A percentile compares a stretch with the other conserved stretches of the same genome.
These are phyloP conservation scores for Polyodon spathula DNA, from an alignment of 2,113 vertebrate species.

Conservation along the genomic window DNA sequence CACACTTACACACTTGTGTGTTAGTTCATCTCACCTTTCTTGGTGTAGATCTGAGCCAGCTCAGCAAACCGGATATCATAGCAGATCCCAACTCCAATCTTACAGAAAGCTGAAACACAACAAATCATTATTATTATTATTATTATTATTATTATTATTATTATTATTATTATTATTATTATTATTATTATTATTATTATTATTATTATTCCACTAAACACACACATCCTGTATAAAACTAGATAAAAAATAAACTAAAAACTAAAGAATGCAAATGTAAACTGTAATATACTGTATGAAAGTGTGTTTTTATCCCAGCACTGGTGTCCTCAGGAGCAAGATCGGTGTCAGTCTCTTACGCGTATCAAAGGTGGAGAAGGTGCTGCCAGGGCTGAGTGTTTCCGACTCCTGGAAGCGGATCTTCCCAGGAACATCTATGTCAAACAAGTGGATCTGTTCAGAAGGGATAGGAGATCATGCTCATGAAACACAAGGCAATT, in stretches of 20 bases:
- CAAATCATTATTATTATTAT: no score
- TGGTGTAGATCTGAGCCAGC: slow-evolving; percentile 84
- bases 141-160: no score
- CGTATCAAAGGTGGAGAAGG: slow-evolving; percentile 80
- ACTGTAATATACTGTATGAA: neutral
- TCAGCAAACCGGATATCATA: slow-evolving; percentile 93
- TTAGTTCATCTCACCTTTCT: slow-evolving; percentile 62
- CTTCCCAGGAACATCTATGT: slow-evolving; percentile 88
- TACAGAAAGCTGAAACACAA: slow-evolving; percentile 74
- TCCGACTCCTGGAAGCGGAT: slow-evolving; percentile 92
- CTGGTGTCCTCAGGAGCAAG: no score
- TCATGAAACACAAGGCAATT: neutral
- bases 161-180: no score
- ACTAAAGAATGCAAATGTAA: neutral
- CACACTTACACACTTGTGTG: neutral
- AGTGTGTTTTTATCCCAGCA: no score
- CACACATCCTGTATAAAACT: no score
- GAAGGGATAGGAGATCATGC: slow-evolving; percentile 9
- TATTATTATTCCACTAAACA: no score
- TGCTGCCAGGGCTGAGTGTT: slow-evolving; percentile 76
- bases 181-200: no score
- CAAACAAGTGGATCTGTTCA: slow-evolving; percentile 86
- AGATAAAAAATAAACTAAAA: slow-evolving; percentile 6
- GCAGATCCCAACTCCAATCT: slow-evolving; percentile 91
- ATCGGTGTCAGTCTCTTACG: slow-evolving; percentile 54